A percentile compares a stretch with the other conserved stretches of the same genome.
phyloP scores from a whole-genome alignment of 2,888 invertebrate species.

The Torymus auratus region DNA sequence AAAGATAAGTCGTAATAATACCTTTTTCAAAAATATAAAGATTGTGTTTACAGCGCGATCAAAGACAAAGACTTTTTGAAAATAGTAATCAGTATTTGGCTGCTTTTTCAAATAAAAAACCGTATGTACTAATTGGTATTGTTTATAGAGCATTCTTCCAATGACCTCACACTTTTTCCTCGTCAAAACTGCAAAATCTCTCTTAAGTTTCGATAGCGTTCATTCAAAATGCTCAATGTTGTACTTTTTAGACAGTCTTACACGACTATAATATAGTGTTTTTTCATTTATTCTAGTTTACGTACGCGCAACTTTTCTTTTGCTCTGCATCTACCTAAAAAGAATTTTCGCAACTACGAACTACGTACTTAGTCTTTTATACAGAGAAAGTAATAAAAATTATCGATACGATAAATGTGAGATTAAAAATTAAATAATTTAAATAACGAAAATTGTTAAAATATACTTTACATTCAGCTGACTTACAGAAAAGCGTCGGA shows the following conservation, averaged over 20 bases:
- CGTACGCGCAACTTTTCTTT: slow-evolving; percentile 26
- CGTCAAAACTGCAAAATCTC: slow-evolving; percentile 36
- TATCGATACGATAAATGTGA: slow-evolving; percentile 13
- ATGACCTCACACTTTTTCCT: slow-evolving; percentile 21
- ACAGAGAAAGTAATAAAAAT: slow-evolving; percentile 33
- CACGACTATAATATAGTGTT: slow-evolving; percentile 37
- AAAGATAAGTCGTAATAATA: slow-evolving; percentile 3
- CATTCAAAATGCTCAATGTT: slow-evolving; percentile 54
- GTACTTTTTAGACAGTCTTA: slow-evolving; percentile 59
- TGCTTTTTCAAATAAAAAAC: slow-evolving; percentile 27
- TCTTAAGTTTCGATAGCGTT: slow-evolving; percentile 35
- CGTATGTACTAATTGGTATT: slow-evolving; percentile 21
- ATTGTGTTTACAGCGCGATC: slow-evolving; percentile 29
- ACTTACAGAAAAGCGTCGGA: slow-evolving; percentile 13
- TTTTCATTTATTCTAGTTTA: slow-evolving; percentile 34
- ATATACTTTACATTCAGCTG: slow-evolving; percentile 29
- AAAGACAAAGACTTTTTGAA: slow-evolving; percentile 24
- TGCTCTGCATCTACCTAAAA: slow-evolving; percentile 21
- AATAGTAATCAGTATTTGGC: slow-evolving; percentile 30
- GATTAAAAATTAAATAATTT: slow-evolving; percentile 31
- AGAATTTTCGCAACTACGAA: slow-evolving; percentile 20
- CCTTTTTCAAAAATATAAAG: slow-evolving; percentile 19
- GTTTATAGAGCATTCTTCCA: slow-evolving; percentile 19
- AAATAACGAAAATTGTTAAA: slow-evolving; percentile 44
- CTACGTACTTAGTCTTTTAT: slow-evolving; percentile 24